Conservation (phyloP, 2,888 invertebrate genomes). For the Eustalomyia histrio region DNA sequence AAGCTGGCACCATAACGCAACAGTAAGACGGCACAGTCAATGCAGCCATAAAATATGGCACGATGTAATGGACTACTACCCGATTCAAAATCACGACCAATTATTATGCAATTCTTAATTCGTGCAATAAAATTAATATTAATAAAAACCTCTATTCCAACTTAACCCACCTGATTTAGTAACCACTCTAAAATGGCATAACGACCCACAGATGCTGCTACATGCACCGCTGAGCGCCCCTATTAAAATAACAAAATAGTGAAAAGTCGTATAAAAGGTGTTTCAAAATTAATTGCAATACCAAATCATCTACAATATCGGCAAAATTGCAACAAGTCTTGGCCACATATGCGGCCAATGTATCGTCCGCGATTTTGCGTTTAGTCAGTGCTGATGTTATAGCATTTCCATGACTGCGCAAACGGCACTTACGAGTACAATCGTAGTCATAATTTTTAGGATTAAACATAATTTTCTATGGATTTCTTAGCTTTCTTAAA, state of each 20-base stretch:
- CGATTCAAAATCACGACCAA: conserved; percentile 79
- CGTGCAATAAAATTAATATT: not conserved
- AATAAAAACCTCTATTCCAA: no score
- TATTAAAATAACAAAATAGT: conserved; percentile 66
- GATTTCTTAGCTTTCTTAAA: not conserved
- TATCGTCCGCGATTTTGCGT: conserved; percentile 82
- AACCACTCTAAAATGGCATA: conserved; percentile 87
- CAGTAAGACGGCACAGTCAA: conserved; percentile 86
- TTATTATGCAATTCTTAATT: conserved; percentile 74
- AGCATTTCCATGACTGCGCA: conserved; percentile 79
- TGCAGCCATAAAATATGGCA: conserved; percentile 90
- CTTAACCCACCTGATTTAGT: conserved; percentile 80
- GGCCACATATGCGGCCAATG: conserved; percentile 82
- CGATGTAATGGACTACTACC: conserved; percentile 89
- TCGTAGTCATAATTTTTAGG: conserved; percentile 76
- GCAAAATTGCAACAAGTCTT: conserved; percentile 83
- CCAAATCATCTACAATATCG: conserved; percentile 82
- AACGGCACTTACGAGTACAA: conserved; percentile 82
- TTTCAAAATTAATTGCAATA: conserved; percentile 68
- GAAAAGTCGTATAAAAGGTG: not conserved
- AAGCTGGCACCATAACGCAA: conserved; percentile 82
- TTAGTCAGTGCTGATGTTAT: conserved; percentile 85
- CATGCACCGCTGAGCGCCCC: conserved; percentile 89
- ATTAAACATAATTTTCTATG: conserved; percentile 59
- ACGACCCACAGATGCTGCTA: conserved; percentile 88